Conservation (phyloP, 2,113 vertebrate species). For the Ascaphus truei region DNA sequence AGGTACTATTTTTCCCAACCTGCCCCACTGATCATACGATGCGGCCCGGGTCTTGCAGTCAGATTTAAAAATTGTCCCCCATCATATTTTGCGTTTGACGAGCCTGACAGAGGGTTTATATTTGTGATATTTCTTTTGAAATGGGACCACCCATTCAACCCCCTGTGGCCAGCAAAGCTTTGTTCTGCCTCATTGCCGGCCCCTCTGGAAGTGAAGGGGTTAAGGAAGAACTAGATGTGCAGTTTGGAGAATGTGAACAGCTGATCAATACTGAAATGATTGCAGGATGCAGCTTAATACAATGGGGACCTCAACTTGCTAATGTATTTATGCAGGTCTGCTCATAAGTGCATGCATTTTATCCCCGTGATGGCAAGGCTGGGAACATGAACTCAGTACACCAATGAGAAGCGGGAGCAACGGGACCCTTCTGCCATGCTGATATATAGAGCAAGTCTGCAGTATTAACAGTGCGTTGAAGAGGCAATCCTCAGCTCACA, state of each 20-base stretch:
- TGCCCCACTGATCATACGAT: no score
- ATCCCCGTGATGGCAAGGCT: constrained; percentile 26
- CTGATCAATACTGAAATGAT: constrained; percentile 31
- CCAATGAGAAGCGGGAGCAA: constrained; percentile 17
- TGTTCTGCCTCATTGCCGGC: no score
- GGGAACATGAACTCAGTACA: no score
- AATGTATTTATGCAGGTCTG: constrained; percentile 37
- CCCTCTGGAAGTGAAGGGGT: background rate
- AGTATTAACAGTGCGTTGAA: constrained; percentile 9
- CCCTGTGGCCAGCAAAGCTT: no score
- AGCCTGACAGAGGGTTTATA: no score
- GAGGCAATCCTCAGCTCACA: background rate
- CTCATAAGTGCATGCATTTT: constrained; percentile 19
- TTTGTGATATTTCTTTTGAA: no score
- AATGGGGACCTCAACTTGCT: constrained; percentile 29
- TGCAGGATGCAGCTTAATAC: constrained; percentile 31
- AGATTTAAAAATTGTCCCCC: no score
- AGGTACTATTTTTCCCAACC: no score
- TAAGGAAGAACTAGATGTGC: background rate
- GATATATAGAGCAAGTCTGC: background rate
- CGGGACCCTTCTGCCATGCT: constrained; percentile 17
- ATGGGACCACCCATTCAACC: no score
- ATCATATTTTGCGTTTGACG: no score
- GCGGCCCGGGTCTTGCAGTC: no score
- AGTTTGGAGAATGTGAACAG: constrained; percentile 11